Base-by-base conservation (phyloP, 2,888 invertebrate genomes). In the Drosophila eohydei region DNA sequence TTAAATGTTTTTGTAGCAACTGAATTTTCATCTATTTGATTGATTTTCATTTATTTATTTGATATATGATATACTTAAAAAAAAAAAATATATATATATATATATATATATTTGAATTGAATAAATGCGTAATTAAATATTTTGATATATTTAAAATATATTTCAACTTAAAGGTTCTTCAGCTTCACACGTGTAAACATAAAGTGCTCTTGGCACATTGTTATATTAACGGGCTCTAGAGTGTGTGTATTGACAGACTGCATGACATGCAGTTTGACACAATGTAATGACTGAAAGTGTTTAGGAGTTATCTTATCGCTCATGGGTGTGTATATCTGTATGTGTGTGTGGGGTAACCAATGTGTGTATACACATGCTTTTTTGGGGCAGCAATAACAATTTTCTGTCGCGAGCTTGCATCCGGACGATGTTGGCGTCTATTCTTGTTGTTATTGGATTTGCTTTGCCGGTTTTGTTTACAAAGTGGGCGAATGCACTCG, bases 201-300 rank as follows among this genome's bases (percentile, higher is more conserved):
- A 16, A 34, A 58, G 51, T 34, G 46, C n/a, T n/a, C 46, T 55
- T 40, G 30, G 9, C 34, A 21, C 64, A 30, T 76, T 61, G 72
- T 72, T 65, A 51, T 55, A 50, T 67, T 28, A 48, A 48, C 58
- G 61, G 57, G 43, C 43, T 56, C 30, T 63, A 62, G 8, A 54
- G 70, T 64, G 65, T 56, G 52, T 52, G 62, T 61, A 77, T 52
- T 58, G 58, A 51, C 61, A 67, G 79, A 68, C 80, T 69, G 88
- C 77, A 83, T 84, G 88, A 81, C 88, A 87, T 87, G 85, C 78
- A 82, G 80, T 56, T 81, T 58, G 80, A 81, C 74, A 72, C 70
- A 55, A 58, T 67, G 71, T 56, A 65, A 63, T 57, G 69, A 61
- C 46, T 67, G 67, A 36, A 62, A 73, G 69, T 77, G 69, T 56